Conservation (phyloP, 2,113 vertebrate species). For the Rattus rattus region DNA sequence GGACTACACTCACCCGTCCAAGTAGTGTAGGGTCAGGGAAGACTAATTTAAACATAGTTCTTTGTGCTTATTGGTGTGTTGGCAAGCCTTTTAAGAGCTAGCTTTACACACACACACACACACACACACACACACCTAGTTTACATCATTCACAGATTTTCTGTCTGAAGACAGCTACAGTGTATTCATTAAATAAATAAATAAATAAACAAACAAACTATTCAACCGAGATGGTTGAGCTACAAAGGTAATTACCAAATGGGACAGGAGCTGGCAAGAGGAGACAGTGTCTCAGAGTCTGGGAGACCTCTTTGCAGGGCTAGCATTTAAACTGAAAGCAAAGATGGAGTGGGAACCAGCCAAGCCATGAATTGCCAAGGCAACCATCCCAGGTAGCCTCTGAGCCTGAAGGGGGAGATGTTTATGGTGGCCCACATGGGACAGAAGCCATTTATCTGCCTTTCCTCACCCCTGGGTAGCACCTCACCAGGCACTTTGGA, state of each 20-base stretch:
- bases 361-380: neutral
- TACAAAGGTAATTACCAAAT: neutral
- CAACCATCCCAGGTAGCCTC: neutral
- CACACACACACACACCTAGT: neutral
- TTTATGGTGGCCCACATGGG: neutral
- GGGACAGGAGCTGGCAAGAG: neutral
- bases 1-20: neutral
- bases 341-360: neutral
- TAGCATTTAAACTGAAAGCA: neutral
- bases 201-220: no score
- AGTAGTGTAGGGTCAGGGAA: rapidly evolving
- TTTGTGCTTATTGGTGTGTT: neutral
- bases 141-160: neutral
- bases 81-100: neutral
- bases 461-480: neutral
- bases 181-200: no score
- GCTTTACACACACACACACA: neutral
- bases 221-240: neutral
- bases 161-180: no score
- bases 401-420: neutral
- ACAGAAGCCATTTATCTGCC: neutral
- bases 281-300: neutral
- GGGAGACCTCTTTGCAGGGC: neutral
- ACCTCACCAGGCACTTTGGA: neutral
- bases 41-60: neutral